Evolutionary conservation across 2,113 vertebrate genomes (phyloP).

Genomic region (Chaetura pelagica): DNA sequence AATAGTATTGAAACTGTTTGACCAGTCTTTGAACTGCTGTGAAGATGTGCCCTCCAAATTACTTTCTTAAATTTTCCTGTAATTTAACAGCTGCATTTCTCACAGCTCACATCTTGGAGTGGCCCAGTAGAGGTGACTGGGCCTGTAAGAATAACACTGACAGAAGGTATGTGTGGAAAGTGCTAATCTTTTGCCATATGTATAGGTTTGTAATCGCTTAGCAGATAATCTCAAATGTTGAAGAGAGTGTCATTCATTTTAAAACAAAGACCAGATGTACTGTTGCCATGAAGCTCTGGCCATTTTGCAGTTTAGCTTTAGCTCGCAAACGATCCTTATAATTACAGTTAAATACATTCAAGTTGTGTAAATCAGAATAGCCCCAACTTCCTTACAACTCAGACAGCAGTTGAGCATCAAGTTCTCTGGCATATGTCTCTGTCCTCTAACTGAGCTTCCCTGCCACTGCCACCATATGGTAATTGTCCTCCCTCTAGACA

Average conservation of each 20-base stretch:
- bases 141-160: neutral
- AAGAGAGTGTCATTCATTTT: neutral
- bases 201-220: neutral
- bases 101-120: neutral
- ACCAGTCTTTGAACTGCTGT: constrained; percentile 6
- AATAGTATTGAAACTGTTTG: neutral
- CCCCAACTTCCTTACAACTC: neutral
- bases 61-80: neutral
- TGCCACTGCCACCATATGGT: neutral
- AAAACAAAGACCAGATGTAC: neutral
- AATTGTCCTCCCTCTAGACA: neutral
- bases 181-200: neutral
- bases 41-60: neutral
- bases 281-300: neutral
- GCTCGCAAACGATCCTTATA: neutral
- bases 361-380: neutral
- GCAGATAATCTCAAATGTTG: neutral
- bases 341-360: neutral
- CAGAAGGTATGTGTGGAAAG: neutral
- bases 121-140: neutral
- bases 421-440: neutral
- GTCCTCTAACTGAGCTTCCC: neutral
- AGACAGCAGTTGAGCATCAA: neutral
- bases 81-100: neutral
- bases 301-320: neutral